Evolutionary conservation across 2,113 vertebrate genomes (phyloP).

Genomic region (Dendropsophus ebraccatus): DNA sequence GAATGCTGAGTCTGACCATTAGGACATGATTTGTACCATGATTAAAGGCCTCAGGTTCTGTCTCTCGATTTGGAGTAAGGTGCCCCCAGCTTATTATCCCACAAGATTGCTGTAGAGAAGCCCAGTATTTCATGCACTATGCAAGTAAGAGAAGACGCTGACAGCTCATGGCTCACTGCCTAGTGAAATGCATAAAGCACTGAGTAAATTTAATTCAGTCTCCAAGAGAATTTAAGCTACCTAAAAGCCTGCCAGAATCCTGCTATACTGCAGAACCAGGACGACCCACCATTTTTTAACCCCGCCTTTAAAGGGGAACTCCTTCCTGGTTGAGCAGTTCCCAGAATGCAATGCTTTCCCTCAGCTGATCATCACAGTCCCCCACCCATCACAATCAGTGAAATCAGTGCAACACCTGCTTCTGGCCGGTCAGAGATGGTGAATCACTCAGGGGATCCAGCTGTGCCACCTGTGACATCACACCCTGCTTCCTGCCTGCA

Average conservation of each 20-base stretch:
- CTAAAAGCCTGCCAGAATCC: no score
- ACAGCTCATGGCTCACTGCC: not conserved
- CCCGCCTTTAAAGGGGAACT: no score
- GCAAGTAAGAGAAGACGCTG: not conserved
- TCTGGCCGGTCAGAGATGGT: no score
- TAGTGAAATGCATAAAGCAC: not conserved
- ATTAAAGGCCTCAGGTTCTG: not conserved
- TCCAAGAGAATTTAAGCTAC: not conserved
- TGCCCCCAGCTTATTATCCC: conserved; percentile 21
- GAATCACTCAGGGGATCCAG: no score
- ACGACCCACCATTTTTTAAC: not conserved
- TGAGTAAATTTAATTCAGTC: not conserved
- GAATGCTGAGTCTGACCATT: not conserved
- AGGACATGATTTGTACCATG: not conserved
- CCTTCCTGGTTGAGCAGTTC: no score
- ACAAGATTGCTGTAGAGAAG: not conserved
- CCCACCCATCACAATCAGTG: no score
- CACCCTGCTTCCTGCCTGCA: no score
- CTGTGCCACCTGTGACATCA: no score
- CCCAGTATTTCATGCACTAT: not conserved
- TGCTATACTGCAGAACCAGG: not conserved
- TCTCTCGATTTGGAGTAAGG: not conserved
- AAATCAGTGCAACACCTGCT: no score
- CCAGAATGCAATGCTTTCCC: no score
- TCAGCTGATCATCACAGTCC: no score